Base-by-base conservation (phyloP, 2,113 vertebrate genomes). In the Lampris megalopsis region DNA sequence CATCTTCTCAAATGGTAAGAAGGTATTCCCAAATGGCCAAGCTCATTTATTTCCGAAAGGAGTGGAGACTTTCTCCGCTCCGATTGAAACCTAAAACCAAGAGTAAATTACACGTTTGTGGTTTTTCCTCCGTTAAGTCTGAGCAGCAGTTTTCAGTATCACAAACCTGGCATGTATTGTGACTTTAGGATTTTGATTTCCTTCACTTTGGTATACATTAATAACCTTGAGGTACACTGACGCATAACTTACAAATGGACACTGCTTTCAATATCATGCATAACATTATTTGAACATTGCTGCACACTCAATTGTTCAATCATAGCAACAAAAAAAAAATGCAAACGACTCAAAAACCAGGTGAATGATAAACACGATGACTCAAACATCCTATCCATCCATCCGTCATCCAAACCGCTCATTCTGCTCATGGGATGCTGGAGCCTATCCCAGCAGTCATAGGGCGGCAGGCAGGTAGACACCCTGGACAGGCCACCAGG, bases 101-200 rank as follows among this genome's bases (percentile, higher is more conserved):
- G 7, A 45, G 43, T 45, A 45, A 45, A 5, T 45, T 10, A 36
- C 8, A 37, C 9, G 40, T 49, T 43, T 35, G 10, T 45, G 4
- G 4, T 7, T 24, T 5, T 10, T 48, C 11, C 47, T 67, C 24
- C 24, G 24, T 1, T 54, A 6, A 58, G 24, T 42, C 13, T 76
- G 71, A 88, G 86, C 73, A 83, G 73, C 48, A 57, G 13, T 8
- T 45, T 66, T 57, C 47, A 47, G 11, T 64, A 60, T 57, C 35
- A 45, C 38, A 48, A 49, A 11, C 47, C 50, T 36, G 36, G 1
- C 4, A 24, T 48, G 11, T 48, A 10, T 2, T 24, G 9, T 9
- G 9, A 9, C 9, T 11, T 42, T 13, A 41, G 4, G 43, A 0
- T 11, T 41, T 10, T 62, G 6, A 6, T 11, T 38, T 61, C 24